These are phyloP conservation scores for Athalia cordata DNA, from an alignment of 2,888 invertebrate species.

Conservation along the genomic window DNA sequence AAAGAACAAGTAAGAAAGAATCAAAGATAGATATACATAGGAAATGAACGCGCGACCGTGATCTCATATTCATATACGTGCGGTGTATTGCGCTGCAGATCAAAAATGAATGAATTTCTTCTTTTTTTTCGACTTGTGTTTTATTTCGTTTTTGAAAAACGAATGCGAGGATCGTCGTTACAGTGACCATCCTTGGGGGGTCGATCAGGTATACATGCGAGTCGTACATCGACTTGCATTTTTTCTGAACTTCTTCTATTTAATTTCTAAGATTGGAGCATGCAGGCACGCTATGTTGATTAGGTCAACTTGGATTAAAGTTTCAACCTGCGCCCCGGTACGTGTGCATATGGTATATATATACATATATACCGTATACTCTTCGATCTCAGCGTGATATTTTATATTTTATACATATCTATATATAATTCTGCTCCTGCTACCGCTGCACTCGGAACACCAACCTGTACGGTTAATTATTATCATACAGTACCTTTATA, in stretches of 20 bases:
- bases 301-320: conserved; percentile 49
- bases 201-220: too few species aligned
- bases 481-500: not conserved
- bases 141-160: too few species aligned
- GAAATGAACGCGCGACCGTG: not conserved
- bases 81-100: not conserved
- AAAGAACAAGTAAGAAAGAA: not conserved
- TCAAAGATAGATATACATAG: not conserved
- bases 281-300: conserved; percentile 64
- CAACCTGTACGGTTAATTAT: conserved; percentile 18
- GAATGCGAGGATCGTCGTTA: too few species aligned
- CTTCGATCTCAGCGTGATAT: conserved; percentile 28
- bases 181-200: too few species aligned
- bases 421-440: not conserved
- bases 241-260: not conserved
- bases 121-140: too few species aligned
- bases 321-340: not conserved
- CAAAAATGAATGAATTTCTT: not conserved
- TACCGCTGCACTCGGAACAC: not conserved
- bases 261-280: not conserved
- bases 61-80: not conserved
- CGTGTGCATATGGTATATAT: not conserved
- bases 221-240: not conserved
- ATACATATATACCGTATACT: not conserved
- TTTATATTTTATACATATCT: not conserved